These are phyloP conservation scores for Austrofundulus limnaeus DNA, from an alignment of 2,113 vertebrate species.

Conservation along the genomic window DNA sequence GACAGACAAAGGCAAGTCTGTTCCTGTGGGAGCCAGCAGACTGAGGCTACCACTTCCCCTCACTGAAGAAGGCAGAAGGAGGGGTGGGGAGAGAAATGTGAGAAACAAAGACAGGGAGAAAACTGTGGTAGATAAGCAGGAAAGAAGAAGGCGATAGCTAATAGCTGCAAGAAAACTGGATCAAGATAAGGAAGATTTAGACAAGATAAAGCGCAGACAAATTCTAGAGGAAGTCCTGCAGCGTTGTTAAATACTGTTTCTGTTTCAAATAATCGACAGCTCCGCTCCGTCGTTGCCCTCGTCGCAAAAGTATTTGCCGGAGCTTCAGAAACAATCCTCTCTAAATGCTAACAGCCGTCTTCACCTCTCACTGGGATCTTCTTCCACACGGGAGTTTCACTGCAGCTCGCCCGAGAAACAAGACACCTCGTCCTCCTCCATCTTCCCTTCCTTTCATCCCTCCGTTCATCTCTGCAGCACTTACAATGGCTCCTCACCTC, in stretches of 20 bases:
- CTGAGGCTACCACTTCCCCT: slow-evolving; percentile 52
- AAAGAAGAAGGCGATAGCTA: slow-evolving; percentile 5
- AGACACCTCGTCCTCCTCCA: slow-evolving; percentile 47
- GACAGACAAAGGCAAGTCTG: slow-evolving; percentile 67
- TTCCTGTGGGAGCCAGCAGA: slow-evolving; percentile 59
- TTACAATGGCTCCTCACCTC: slow-evolving; percentile 41
- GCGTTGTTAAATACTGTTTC: neutral
- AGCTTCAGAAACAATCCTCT: slow-evolving; percentile 34
- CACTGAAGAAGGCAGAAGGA: slow-evolving; percentile 36
- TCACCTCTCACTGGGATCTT: slow-evolving; percentile 7
- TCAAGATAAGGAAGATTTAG: neutral
- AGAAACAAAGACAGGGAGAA: slow-evolving; percentile 31
- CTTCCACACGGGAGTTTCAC: slow-evolving; percentile 30
- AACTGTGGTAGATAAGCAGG: slow-evolving; percentile 12
- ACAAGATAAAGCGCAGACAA: neutral
- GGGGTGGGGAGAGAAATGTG: slow-evolving; percentile 30
- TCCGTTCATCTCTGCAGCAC: slow-evolving; percentile 26
- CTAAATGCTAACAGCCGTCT: slow-evolving; percentile 39
- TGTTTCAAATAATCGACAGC: slow-evolving; percentile 9
- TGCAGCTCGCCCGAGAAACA: slow-evolving; percentile 24
- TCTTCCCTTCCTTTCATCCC: slow-evolving; percentile 37
- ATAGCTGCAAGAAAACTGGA: neutral
- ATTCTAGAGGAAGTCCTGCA: neutral
- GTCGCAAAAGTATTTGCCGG: slow-evolving; percentile 36
- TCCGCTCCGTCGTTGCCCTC: too few relatives aligned